Evolutionary conservation across 2,113 vertebrate species (phyloP).

Genomic region (Rhinoptilus africanus): DNA sequence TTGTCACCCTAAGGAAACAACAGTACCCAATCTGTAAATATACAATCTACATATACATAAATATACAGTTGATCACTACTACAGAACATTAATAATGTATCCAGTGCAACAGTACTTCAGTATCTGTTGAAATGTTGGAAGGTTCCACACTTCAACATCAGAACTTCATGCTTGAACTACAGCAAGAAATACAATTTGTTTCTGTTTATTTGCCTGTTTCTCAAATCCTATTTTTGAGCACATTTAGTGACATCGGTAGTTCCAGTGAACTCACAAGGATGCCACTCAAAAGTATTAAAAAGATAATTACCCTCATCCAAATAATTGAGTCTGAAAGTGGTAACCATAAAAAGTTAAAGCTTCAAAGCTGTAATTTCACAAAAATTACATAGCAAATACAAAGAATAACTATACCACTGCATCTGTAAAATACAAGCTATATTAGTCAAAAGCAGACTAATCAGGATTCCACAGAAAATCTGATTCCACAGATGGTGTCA

Average conservation of each 20-base stretch:
- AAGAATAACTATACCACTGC: neutral
- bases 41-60: neutral
- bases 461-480: neutral
- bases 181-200: neutral
- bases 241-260: neutral
- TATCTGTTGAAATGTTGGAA: neutral
- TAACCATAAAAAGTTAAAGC: neutral
- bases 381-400: neutral
- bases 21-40: neutral
- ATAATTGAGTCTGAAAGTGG: neutral
- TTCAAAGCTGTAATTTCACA: neutral
- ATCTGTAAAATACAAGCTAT: neutral
- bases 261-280: neutral
- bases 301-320: neutral
- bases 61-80: neutral
- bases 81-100: neutral
- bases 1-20: neutral
- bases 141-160: neutral
- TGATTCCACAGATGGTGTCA: neutral
- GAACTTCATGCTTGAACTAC: neutral
- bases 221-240: no score
- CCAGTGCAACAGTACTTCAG: neutral
- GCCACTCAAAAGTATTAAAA: neutral
- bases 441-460: neutral
- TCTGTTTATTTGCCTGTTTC: neutral